These are phyloP conservation scores for Streptopelia turtur DNA, from an alignment of 2,797 vertebrate genomes.

Conservation along the genomic window DNA sequence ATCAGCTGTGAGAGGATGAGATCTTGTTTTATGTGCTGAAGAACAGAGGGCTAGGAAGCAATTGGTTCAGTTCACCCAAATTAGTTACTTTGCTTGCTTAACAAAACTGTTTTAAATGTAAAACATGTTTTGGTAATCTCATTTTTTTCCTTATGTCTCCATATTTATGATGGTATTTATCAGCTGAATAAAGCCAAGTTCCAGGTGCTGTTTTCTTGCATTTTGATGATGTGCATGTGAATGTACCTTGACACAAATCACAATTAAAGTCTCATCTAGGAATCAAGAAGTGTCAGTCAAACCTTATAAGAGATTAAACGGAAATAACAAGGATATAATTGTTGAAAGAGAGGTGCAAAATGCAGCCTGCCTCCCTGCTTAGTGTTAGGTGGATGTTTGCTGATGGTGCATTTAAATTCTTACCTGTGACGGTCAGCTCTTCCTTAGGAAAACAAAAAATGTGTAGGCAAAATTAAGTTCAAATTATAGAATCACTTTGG, in stretches of 20 bases:
- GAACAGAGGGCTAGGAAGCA: slow-evolving; percentile 25
- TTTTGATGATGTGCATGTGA: slow-evolving; percentile 58
- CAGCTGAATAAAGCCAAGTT: slow-evolving; percentile 41
- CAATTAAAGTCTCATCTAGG: slow-evolving; percentile 48
- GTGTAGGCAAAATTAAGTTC: neutral
- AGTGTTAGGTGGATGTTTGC: neutral
- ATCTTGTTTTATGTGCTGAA: slow-evolving; percentile 22
- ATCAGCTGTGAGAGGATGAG: slow-evolving; percentile 44
- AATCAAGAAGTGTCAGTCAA: slow-evolving; percentile 42
- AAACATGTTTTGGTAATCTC: slow-evolving; percentile 44
- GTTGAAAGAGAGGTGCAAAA: slow-evolving; percentile 7
- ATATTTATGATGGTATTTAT: slow-evolving; percentile 33
- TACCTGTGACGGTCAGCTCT: neutral
- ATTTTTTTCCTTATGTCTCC: slow-evolving; percentile 16
- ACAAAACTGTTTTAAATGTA: slow-evolving; percentile 55
- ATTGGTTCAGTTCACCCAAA: slow-evolving; percentile 27
- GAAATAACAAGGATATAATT: slow-evolving; percentile 12
- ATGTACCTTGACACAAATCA: slow-evolving; percentile 54
- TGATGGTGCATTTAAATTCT: neutral
- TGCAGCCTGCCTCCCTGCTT: neutral
- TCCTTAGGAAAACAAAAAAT: neutral
- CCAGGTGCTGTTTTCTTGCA: slow-evolving; percentile 49
- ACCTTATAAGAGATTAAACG: slow-evolving; percentile 7
- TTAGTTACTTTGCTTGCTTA: slow-evolving; percentile 43
- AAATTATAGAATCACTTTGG: neutral